Percentiles rank a stretch among this genome's conserved stretches.
Conservation (phyloP, 2,113 vertebrate genomes). For the Azemiops feae region DNA sequence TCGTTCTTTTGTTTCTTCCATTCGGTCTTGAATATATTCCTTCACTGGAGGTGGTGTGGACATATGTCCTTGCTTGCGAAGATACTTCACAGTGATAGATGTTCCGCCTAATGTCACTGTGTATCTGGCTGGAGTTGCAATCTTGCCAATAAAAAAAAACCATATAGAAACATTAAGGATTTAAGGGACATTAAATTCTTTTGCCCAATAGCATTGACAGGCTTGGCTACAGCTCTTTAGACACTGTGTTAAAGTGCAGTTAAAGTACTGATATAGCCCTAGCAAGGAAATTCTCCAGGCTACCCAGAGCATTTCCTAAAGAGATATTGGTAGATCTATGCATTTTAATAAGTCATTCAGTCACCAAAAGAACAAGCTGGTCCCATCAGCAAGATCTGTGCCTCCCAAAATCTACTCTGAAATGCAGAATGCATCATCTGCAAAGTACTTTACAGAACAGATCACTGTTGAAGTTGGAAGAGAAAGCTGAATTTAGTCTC, state of each 20-base stretch:
- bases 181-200: neutral
- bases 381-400: neutral
- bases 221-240: neutral
- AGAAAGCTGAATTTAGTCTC: neutral
- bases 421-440: neutral
- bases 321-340: neutral
- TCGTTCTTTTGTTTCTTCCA: constrained; percentile 80
- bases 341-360: neutral
- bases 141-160: constrained; percentile 67
- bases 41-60: constrained; percentile 92
- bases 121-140: constrained; percentile 92
- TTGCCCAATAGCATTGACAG: neutral
- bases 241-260: neutral
- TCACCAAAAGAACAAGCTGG: neutral
- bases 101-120: constrained; percentile 92
- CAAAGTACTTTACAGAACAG: neutral
- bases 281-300: neutral
- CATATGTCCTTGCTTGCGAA: constrained; percentile 85
- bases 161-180: neutral
- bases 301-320: neutral
- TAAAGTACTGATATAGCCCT: neutral
- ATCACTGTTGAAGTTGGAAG: neutral
- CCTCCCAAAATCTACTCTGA: neutral
- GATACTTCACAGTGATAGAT: constrained; percentile 87
- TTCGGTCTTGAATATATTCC: constrained; percentile 90